Base-by-base conservation (phyloP, 2,797 vertebrate genomes). In the Pogoniulus pusillus region DNA sequence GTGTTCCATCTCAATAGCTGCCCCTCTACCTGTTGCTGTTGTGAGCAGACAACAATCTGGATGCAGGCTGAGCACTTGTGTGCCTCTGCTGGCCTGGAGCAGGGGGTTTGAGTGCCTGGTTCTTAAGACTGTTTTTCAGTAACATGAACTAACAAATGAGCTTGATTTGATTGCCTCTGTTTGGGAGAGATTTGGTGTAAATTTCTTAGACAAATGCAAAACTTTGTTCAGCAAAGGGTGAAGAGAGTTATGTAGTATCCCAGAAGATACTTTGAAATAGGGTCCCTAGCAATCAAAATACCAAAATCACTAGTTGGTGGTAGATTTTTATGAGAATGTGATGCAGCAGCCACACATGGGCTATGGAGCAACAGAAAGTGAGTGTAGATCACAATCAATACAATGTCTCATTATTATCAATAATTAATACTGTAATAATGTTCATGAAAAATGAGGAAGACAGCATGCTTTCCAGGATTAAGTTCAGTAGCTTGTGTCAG, bases 21-120 rank as follows among this genome's bases (percentile, higher is more conserved):
- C 4, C 2, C 8, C 35, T 71, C 10, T n/a, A 23, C 75, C 55
- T 73, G 49, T 18, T 73, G 41, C 29, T 69, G 7, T 30, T 4
- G 18, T 0, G 9, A 70, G 74, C 63, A 34, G 60, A 20, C 16
- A 16, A 2, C 45, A n/a, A n/a, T n/a, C 37, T 12, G 51, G 27
- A 2, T 12, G 41, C 19, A 30, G 7, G 16, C 10, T 63, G 49
- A 24, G 34, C 14, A 2, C 51, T 76, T 1, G 0, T 23, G 37
- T 3, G 1, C 9, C 7, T 58, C 54, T 37, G 6, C 32, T 45
- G 24, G 7, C 29, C 51, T 32, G 11, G 41, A 37, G 22, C 35
- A 6, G 12, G 23, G 34, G 5, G 1, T 8, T 16, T 26, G 55
- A 27, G 30, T 53, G 29, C 16, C 14, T n/a, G 1, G 1, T 23